Base-by-base conservation (phyloP, 2,888 invertebrate genomes). In the Caenorhabditis macrosperma region DNA sequence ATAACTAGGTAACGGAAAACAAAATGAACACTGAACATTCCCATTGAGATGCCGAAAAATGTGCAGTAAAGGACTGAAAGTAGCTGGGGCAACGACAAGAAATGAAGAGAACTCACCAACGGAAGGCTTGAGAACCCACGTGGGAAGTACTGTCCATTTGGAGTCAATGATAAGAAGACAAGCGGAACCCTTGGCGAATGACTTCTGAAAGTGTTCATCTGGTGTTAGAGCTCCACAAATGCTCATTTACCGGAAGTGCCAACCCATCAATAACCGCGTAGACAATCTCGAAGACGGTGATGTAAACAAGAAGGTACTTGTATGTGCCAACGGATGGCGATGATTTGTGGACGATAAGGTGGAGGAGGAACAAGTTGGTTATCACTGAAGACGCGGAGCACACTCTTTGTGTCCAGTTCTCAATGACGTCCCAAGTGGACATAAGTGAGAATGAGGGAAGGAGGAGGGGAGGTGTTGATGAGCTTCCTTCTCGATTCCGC, bases 271-370 rank as follows among this genome's bases (percentile, higher is more conserved):
- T 17, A n/a, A 61, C 9, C 0, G 71, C 60, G 26, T 61, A 71
- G 0, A 61, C 12, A 3, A 63, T 20, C 33, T 71, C 71, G 26
- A 71, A 71, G 9, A 71, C 6, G 5, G 61, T 38, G 5, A 71
- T 71, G n/a, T 41, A 61, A 20, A 71, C 46, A 61, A 71, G 61
- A 33, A 71, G 15, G 55, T 61, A 63, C 33, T 61, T 61, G 26
- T 71, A 71, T 2, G 44, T 44, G 20, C 71, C 71, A 24, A 72
- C 24, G 10, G 50, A 26, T 24, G 48, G 41, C 4, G 60, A 59
- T 12, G 69, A 69, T 20, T 69, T 48, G 17, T 15, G 30, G 20
- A 52, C 15, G 5, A 69, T 60, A 0, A 69, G 41, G 22, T 24
- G 10, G 1, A 41, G 38, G 41, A 60, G 41, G 22, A 60, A 5